Evolutionary conservation across 30 jellyfish, hydroid and myxozoan species (phyloP).

Genomic region (Chrysaora quinquecirrha): DNA sequence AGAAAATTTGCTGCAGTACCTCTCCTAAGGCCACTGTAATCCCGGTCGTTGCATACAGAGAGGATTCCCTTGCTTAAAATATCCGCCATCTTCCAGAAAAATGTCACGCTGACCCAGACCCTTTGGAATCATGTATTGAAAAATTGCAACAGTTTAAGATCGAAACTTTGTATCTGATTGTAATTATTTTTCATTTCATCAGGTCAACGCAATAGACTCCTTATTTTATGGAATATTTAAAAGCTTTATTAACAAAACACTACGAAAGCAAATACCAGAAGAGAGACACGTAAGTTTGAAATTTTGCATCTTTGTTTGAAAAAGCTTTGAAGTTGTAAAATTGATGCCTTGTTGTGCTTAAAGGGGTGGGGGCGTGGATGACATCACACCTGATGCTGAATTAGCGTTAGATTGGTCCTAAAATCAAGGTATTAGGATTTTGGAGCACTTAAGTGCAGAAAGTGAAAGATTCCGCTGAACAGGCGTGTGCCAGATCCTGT

Average conservation of each 20-base stretch:
- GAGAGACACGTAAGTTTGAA: conserved; percentile 27
- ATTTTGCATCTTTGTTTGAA: not conserved
- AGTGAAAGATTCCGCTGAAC: no score
- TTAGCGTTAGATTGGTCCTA: no score
- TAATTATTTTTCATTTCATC: no score
- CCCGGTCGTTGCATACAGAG: no score
- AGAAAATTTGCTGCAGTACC: no score
- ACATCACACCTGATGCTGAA: no score
- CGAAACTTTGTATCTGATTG: not conserved
- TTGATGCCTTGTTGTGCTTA: not conserved
- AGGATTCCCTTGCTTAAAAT: no score
- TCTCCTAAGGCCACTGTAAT: no score
- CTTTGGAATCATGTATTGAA: not conserved
- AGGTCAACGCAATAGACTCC: conserved; percentile 47
- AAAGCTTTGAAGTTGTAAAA: not conserved
- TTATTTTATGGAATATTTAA: conserved; percentile 46
- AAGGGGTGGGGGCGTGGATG: not conserved
- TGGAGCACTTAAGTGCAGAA: not conserved
- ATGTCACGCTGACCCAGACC: not conserved
- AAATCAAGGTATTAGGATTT: not conserved
- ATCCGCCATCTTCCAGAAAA: no score
- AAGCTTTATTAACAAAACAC: conserved; percentile 6
- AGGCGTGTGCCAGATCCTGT: no score
- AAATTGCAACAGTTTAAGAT: not conserved
- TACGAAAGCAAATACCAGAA: conserved; percentile 16